Conservation (phyloP, 1,140 invertebrate genomes). For the Megathymus violae region DNA sequence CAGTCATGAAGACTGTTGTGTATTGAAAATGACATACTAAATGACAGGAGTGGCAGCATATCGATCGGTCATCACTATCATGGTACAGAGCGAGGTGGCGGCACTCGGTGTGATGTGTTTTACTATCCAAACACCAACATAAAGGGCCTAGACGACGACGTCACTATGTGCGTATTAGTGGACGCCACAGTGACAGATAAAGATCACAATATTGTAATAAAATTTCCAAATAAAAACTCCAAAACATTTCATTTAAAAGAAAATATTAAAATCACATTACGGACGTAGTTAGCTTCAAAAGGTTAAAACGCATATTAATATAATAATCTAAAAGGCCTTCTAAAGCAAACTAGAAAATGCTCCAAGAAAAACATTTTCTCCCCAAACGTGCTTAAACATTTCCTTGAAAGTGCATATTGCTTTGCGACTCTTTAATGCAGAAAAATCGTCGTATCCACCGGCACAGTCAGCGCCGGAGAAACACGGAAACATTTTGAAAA, state of each 20-base stretch:
- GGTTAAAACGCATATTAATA: not conserved
- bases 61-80: too few relatives aligned
- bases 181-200: too few relatives aligned
- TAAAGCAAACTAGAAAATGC: not conserved
- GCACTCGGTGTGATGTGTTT: too few relatives aligned
- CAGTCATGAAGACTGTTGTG: too few relatives aligned
- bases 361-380: not conserved
- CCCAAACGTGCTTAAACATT: not conserved
- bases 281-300: not conserved
- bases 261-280: not conserved
- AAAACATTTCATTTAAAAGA: not conserved
- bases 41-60: too few relatives aligned
- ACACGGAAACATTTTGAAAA: constrained; percentile 25
- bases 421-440: not conserved
- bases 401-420: constrained; percentile 1
- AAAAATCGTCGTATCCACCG: constrained; percentile 7
- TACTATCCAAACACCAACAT: too few relatives aligned
- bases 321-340: not conserved
- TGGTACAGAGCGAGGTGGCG: too few relatives aligned
- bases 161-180: too few relatives aligned
- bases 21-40: too few relatives aligned
- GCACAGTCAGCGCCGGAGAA: constrained; percentile 8
- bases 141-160: too few relatives aligned
- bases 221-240: too few relatives aligned
- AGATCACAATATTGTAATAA: too few relatives aligned